These are phyloP conservation scores for Octodon degus DNA, from an alignment of 2,113 vertebrate genomes.

Conservation along the genomic window DNA sequence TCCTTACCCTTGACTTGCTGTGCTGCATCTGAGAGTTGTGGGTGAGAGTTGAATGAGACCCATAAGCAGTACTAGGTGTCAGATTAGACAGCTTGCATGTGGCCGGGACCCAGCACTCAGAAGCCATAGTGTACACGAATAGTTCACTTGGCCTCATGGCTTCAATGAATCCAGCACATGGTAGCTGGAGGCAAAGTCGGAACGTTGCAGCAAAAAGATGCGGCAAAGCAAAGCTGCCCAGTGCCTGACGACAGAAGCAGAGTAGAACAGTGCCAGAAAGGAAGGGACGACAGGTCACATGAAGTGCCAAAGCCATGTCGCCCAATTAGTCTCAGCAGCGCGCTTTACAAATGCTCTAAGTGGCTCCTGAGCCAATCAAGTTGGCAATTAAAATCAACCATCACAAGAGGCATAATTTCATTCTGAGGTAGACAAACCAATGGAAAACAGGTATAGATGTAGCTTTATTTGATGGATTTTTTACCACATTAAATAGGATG, in stretches of 20 bases:
- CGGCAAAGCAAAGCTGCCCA: not conserved
- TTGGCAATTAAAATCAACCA: not conserved
- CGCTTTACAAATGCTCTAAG: not conserved
- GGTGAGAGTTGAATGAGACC: not conserved
- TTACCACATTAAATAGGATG: not conserved
- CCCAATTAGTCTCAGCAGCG: no score
- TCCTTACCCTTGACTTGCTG: not conserved
- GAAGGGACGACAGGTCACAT: not conserved
- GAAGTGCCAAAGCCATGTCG: not conserved
- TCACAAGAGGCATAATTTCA: not conserved
- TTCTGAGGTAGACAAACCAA: not conserved
- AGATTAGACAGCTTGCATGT: not conserved
- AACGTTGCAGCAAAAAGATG: not conserved
- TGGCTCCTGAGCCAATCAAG: not conserved
- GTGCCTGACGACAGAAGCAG: not conserved
- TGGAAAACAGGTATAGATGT: conserved; percentile 37
- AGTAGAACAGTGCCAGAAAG: not conserved
- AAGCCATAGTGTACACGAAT: not conserved
- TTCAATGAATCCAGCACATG: not conserved
- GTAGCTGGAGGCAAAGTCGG: not conserved
- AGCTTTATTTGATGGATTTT: not conserved
- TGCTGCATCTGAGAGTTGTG: conserved; percentile 37
- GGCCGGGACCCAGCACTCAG: not conserved
- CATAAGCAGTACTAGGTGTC: not conserved
- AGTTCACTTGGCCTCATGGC: not conserved